phyloP scores from a whole-genome alignment of 2,113 vertebrate species.

The Edolisoma coerulescens region DNA sequence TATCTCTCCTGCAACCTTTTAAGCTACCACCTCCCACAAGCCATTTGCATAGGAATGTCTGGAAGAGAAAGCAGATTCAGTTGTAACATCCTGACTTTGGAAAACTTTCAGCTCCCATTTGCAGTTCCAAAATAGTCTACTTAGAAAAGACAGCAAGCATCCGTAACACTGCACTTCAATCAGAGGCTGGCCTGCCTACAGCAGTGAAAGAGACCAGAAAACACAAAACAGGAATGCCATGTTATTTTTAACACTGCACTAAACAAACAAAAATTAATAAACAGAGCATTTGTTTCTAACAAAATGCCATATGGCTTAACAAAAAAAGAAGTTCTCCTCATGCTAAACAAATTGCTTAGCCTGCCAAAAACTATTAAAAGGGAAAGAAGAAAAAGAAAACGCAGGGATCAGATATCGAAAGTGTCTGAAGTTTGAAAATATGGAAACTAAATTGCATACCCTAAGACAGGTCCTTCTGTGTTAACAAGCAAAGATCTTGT shows the following conservation, averaged over 20 bases:
- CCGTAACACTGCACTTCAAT: neutral
- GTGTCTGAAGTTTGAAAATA: neutral
- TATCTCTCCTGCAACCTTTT: neutral
- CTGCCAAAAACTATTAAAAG: neutral
- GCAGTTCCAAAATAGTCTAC: slow-evolving; percentile 24
- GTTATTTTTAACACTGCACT: neutral
- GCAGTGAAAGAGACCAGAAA: neutral
- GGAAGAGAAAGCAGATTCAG: slow-evolving; percentile 1
- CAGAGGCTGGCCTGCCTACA: neutral
- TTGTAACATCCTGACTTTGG: slow-evolving; percentile 5
- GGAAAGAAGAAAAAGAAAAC: neutral
- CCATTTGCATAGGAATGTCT: slow-evolving; percentile 9
- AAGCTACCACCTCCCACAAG: slow-evolving; percentile 17
- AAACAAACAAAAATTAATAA: neutral
- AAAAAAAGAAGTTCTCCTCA: neutral
- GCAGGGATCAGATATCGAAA: neutral
- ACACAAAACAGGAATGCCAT: neutral
- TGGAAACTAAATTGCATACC: neutral
- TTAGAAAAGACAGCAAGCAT: neutral
- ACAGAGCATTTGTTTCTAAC: neutral
- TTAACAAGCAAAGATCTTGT: neutral
- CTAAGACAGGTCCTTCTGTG: neutral
- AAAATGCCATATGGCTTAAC: neutral
- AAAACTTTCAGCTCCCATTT: slow-evolving; percentile 26
- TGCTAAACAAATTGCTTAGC: neutral